These are phyloP conservation scores for Abrostola tripartita DNA, from an alignment of 2,888 invertebrate genomes.

Conservation along the genomic window DNA sequence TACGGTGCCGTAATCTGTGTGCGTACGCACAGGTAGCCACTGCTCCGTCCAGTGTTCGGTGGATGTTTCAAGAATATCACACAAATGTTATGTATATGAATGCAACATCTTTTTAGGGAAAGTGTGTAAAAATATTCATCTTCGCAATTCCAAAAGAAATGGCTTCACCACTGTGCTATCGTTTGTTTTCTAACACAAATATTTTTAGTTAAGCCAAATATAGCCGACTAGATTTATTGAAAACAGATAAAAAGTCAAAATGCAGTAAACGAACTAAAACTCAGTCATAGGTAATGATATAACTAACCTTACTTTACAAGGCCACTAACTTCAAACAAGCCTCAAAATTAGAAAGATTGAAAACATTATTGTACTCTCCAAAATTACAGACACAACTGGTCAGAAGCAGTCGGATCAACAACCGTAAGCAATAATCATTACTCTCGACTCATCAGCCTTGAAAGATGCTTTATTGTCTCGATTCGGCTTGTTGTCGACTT, in stretches of 20 bases:
- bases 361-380: constrained; percentile 53
- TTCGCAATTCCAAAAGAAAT: not conserved
- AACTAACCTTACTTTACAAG: constrained; percentile 10
- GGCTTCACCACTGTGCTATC: not conserved
- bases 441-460: constrained; percentile 82
- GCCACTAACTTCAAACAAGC: constrained; percentile 19
- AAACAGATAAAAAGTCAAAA: no score
- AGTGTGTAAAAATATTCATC: no score
- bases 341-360: constrained; percentile 40
- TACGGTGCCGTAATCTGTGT: constrained; percentile 67
- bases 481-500: constrained; percentile 85
- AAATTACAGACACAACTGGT: constrained; percentile 71
- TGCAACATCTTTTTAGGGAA: no score
- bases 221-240: not conserved
- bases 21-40: constrained; percentile 66
- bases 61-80: constrained; percentile 9
- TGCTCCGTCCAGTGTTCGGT: constrained; percentile 22
- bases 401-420: constrained; percentile 79
- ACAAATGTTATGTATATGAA: constrained; percentile 8
- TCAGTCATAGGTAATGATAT: no score
- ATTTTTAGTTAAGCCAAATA: not conserved
- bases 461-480: constrained; percentile 85
- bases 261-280: no score
- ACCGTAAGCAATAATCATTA: constrained; percentile 86
- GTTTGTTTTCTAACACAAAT: not conserved